Evolutionary conservation across 2,888 invertebrate species (phyloP).

Genomic region (Cordilura impudica): DNA sequence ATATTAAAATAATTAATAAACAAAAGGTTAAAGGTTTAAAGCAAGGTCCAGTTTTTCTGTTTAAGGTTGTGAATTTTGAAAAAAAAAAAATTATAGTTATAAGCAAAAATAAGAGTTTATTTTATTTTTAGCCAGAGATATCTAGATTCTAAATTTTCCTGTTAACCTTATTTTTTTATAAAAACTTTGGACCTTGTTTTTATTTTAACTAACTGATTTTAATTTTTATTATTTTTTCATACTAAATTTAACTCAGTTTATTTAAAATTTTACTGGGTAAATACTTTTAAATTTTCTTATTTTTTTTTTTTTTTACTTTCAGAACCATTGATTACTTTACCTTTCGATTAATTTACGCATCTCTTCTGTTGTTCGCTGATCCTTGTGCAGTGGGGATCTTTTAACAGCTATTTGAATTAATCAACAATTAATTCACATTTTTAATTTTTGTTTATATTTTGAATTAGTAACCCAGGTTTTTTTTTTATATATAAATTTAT

Average conservation of each 20-base stretch:
- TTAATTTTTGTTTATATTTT: constrained; percentile 48
- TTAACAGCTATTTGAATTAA: constrained; percentile 78
- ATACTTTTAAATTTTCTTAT: constrained; percentile 9
- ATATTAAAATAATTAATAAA: background rate
- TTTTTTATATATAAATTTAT: constrained; percentile 37
- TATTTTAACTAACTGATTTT: too few relatives aligned
- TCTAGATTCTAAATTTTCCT: too few relatives aligned
- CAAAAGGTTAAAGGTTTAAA: background rate
- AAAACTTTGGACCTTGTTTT: too few relatives aligned
- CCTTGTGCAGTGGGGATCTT: constrained; percentile 87
- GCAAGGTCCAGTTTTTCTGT: background rate
- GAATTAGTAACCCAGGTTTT: constrained; percentile 26
- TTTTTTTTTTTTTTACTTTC: constrained; percentile 6
- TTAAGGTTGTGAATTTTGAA: too few relatives aligned
- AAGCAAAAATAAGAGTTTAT: too few relatives aligned
- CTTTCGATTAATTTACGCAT: constrained; percentile 98
- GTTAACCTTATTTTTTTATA: too few relatives aligned
- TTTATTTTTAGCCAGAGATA: too few relatives aligned
- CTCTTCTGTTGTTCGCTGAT: constrained; percentile 96
- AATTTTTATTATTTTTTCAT: constrained; percentile 11
- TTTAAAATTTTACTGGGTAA: background rate
- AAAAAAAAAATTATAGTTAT: too few relatives aligned
- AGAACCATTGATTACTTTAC: constrained; percentile 82
- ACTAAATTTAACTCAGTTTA: constrained; percentile 25
- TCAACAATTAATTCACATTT: constrained; percentile 50